phyloP scores from a whole-genome alignment of 2,797 vertebrate species.

The Helarctos malayanus region DNA sequence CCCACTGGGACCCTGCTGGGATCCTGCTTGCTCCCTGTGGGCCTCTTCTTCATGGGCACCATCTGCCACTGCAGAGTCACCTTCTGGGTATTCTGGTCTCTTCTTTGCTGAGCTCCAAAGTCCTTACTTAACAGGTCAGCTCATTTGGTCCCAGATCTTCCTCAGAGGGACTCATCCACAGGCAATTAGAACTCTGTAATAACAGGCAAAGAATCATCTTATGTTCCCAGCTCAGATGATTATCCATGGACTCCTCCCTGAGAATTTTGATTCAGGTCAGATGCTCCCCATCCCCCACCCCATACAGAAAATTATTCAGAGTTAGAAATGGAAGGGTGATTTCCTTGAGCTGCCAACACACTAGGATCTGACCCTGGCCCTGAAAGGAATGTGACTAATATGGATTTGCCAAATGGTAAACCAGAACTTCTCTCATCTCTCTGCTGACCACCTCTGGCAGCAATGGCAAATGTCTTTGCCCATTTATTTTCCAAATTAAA shows the following conservation, averaged over 20 bases:
- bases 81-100: neutral
- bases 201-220: neutral
- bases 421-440: neutral
- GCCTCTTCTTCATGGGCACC: neutral
- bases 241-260: neutral
- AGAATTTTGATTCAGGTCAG: neutral
- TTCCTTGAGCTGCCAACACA: neutral
- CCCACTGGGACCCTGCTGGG: neutral
- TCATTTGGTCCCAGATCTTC: neutral
- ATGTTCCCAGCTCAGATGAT: neutral
- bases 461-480: neutral
- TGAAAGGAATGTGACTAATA: neutral
- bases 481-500: neutral
- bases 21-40: neutral
- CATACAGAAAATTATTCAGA: neutral
- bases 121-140: neutral
- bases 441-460: neutral
- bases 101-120: neutral
- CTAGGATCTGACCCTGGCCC: too few relatives aligned
- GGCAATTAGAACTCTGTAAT: neutral
- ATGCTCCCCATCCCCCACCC: too few relatives aligned
- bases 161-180: neutral
- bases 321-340: constrained; percentile 5
- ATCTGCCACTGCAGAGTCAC: neutral
- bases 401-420: neutral